Percentiles rank a stretch among this genome's conserved stretches.
These are phyloP conservation scores for Arctopsyche grandis DNA, from an alignment of 1,140 invertebrate genomes.

Conservation along the genomic window DNA sequence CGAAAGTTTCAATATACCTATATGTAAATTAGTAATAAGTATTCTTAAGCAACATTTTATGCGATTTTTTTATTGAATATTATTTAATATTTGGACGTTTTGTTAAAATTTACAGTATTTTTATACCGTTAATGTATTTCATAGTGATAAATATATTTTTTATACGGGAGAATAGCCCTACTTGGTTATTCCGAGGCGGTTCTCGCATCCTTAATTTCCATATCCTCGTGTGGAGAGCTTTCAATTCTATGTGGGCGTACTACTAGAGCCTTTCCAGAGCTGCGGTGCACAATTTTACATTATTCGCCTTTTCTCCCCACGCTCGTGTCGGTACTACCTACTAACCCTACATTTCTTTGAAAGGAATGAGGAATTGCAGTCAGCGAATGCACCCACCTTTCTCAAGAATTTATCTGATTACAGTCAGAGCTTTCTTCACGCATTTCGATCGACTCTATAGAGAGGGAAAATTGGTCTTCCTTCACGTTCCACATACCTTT, in stretches of 20 bases:
- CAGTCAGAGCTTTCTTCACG: background rate
- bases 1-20: too few relatives aligned
- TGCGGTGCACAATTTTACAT: conserved; percentile 4
- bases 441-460: background rate
- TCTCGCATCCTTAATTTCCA: conserved; percentile 17
- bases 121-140: background rate
- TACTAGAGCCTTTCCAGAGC: background rate
- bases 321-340: background rate
- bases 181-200: background rate
- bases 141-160: background rate
- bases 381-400: background rate
- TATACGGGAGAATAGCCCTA: conserved; percentile 2
- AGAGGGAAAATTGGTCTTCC: too few relatives aligned
- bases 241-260: background rate
- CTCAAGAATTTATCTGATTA: background rate
- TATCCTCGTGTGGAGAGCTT: conserved; percentile 11
- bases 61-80: too few relatives aligned
- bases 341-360: background rate
- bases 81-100: background rate
- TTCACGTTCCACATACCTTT: too few relatives aligned
- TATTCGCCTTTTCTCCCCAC: background rate
- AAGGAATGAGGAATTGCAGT: background rate
- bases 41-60: too few relatives aligned
- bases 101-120: background rate
- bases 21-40: too few relatives aligned